Evolutionary conservation across 2,888 invertebrate genomes (phyloP).

Genomic region (Hyposoter didymator): DNA sequence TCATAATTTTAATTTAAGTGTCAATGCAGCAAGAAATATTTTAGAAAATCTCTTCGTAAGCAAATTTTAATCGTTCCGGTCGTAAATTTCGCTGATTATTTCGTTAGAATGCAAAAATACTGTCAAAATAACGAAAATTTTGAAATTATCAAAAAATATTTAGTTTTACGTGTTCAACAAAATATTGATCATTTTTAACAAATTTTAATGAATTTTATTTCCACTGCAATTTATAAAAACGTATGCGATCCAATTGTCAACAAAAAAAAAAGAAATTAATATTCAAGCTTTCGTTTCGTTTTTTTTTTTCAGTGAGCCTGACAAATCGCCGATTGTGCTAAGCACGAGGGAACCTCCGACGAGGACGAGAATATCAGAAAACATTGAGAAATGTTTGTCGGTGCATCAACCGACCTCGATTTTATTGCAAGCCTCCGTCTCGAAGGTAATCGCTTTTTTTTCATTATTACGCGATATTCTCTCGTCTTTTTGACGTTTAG

Average conservation of each 20-base stretch:
- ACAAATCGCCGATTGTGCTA: conserved; percentile 51
- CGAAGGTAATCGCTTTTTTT: conserved; percentile 52
- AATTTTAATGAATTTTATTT: too few species aligned
- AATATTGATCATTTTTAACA: too few species aligned
- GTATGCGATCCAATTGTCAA: not conserved
- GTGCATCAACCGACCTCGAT: conserved; percentile 56
- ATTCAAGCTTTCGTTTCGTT: not conserved
- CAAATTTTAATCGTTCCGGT: too few species aligned
- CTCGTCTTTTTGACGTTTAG: too few species aligned
- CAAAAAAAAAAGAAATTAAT: not conserved
- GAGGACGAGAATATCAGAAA: conserved; percentile 47
- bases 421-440: conserved; percentile 58
- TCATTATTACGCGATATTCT: not conserved
- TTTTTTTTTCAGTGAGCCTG: conserved; percentile 65
- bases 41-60: too few species aligned
- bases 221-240: not conserved
- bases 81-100: too few species aligned
- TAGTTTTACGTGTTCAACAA: too few species aligned
- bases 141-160: too few species aligned
- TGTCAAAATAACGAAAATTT: too few species aligned
- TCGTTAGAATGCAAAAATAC: too few species aligned
- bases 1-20: too few species aligned
- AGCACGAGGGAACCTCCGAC: conserved; percentile 35
- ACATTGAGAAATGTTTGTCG: conserved; percentile 42
- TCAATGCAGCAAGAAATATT: too few species aligned